phyloP scores from a whole-genome alignment of 2,113 vertebrate species.

The Gallinago media region DNA sequence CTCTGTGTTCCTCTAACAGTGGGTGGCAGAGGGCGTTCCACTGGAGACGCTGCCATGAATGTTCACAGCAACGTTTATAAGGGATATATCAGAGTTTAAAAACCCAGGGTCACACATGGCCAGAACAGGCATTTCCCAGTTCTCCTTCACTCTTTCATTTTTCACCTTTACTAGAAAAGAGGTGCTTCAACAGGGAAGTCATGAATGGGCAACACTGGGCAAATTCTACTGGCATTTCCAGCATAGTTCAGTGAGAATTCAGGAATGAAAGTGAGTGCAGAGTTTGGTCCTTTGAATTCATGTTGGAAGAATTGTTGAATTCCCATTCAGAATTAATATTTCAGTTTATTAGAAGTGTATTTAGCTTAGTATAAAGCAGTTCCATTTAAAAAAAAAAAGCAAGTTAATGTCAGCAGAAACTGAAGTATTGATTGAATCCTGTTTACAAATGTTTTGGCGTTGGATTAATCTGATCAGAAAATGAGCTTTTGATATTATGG shows the following conservation, averaged over 20 bases:
- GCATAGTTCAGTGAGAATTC: neutral
- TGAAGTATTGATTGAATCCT: neutral
- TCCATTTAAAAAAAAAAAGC: neutral
- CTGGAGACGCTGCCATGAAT: neutral
- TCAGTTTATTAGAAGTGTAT: neutral
- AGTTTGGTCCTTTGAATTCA: neutral
- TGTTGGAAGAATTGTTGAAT: neutral
- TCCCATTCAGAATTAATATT: neutral
- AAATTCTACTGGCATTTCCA: neutral
- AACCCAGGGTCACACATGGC: neutral
- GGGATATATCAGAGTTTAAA: neutral
- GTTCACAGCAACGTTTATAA: neutral
- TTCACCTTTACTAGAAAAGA: neutral
- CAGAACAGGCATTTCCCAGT: neutral
- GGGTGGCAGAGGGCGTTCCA: neutral
- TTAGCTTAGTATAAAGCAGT: neutral
- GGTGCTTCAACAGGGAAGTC: neutral
- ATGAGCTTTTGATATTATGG: neutral
- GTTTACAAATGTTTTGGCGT: conserved; percentile 12
- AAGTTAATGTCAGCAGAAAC: neutral
- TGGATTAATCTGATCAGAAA: neutral
- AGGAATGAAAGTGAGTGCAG: neutral
- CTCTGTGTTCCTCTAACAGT: neutral
- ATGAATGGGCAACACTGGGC: neutral
- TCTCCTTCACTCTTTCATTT: neutral